phyloP scores from a whole-genome alignment of 2,797 vertebrate genomes.

The Gobio occitaniae region DNA sequence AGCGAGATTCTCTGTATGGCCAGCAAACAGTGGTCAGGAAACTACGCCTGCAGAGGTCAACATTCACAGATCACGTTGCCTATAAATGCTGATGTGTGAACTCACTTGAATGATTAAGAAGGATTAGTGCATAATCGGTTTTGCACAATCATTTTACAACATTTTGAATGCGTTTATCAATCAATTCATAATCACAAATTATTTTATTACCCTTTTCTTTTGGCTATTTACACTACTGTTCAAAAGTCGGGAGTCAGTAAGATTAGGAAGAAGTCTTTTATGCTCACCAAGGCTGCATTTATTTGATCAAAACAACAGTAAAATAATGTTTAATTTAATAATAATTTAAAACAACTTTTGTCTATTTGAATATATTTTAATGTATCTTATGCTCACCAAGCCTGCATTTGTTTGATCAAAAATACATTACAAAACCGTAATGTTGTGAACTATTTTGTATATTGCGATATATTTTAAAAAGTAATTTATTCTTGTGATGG shows the following conservation, averaged over 20 bases:
- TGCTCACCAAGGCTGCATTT: neutral
- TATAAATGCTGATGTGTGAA: neutral
- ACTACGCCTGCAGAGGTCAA: slow-evolving; percentile 91
- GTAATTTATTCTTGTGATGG: neutral
- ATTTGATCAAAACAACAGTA: neutral
- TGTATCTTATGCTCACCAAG: no score
- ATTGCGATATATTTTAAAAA: neutral
- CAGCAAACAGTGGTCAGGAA: slow-evolving; percentile 94
- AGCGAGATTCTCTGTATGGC: slow-evolving; percentile 91
- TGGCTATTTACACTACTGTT: neutral
- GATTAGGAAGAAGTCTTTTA: neutral
- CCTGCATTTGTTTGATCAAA: neutral
- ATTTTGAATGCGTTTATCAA: neutral
- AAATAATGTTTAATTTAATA: neutral
- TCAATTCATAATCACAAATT: neutral
- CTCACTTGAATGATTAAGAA: neutral
- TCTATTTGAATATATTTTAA: neutral
- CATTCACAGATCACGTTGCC: neutral
- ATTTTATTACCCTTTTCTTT: neutral
- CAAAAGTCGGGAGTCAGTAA: neutral
- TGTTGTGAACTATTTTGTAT: neutral
- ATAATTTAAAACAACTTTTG: neutral
- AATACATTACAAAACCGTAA: neutral
- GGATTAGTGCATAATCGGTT: neutral
- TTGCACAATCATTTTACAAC: neutral